Percentiles rank a stretch among this genome's conserved stretches.
These are phyloP conservation scores for Cephus sareptanus DNA, from an alignment of 2,888 invertebrate genomes.

Conservation along the genomic window DNA sequence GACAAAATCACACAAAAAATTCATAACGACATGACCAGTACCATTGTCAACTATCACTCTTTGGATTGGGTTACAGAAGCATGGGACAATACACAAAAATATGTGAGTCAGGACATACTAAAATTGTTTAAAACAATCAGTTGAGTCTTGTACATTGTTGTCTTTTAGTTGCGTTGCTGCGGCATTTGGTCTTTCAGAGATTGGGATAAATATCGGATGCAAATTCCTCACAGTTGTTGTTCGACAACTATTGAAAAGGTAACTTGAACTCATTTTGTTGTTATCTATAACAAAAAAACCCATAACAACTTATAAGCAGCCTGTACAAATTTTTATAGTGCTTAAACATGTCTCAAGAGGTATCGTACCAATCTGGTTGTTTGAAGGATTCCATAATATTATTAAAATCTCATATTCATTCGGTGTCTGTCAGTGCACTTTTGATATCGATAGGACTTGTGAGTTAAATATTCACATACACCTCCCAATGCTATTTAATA, in stretches of 20 bases:
- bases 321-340: slow-evolving; percentile 34
- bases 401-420: slow-evolving; percentile 45
- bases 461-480: slow-evolving; percentile 20
- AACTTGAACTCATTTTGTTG: background rate
- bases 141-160: background rate
- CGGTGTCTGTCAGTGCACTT: slow-evolving; percentile 39
- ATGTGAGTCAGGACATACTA: slow-evolving; percentile 31
- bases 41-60: slow-evolving; percentile 42
- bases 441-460: slow-evolving; percentile 40
- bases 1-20: slow-evolving; percentile 41
- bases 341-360: slow-evolving; percentile 38
- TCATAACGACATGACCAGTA: slow-evolving; percentile 41
- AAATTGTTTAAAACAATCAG: background rate
- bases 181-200: slow-evolving; percentile 47
- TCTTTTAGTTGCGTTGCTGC: slow-evolving; percentile 45
- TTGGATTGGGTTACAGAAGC: slow-evolving; percentile 41
- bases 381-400: slow-evolving; percentile 39
- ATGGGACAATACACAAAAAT: slow-evolving; percentile 54
- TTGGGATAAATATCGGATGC: slow-evolving; percentile 39
- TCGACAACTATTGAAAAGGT: slow-evolving; percentile 41
- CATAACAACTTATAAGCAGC: background rate
- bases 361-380: slow-evolving; percentile 47
- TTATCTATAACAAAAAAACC: background rate
- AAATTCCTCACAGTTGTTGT: slow-evolving; percentile 51
- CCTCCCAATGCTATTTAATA: background rate